These are phyloP conservation scores for Oegoconia quadripuncta DNA, from an alignment of 2,888 invertebrate species.

Conservation along the genomic window DNA sequence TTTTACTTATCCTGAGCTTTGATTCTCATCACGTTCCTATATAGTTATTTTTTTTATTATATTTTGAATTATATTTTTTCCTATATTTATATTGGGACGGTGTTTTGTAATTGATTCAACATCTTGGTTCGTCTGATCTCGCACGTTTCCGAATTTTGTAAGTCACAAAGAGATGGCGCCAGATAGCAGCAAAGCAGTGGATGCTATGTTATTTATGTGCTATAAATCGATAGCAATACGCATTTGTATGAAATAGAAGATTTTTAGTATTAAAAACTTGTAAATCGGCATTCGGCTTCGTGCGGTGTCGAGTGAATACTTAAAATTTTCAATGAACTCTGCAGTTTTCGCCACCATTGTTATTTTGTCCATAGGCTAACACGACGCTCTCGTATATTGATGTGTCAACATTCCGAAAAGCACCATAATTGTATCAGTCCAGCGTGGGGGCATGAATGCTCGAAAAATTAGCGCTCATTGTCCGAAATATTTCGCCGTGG, in stretches of 20 bases:
- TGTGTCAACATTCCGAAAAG: no score
- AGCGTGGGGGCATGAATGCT: no score
- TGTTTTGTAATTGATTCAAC: slow-evolving; percentile 13
- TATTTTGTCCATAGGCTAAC: no score
- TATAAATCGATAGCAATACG: slow-evolving; percentile 19
- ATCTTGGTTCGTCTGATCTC: slow-evolving; percentile 19
- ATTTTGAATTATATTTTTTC: slow-evolving; percentile 13
- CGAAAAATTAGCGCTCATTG: background rate
- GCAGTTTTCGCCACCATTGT: no score
- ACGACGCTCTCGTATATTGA: no score
- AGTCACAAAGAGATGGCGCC: slow-evolving; percentile 8
- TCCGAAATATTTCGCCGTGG: background rate
- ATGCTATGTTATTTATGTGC: slow-evolving; percentile 10
- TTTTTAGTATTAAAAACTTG: slow-evolving; percentile 32
- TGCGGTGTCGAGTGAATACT: slow-evolving; percentile 19
- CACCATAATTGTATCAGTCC: no score
- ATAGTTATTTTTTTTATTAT: slow-evolving; percentile 19
- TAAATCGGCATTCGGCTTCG: slow-evolving; percentile 25
- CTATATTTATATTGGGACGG: slow-evolving; percentile 18
- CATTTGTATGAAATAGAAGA: slow-evolving; percentile 32
- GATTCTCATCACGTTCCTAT: slow-evolving; percentile 23
- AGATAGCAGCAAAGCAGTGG: background rate
- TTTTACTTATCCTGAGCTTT: background rate
- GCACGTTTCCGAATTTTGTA: slow-evolving; percentile 11
- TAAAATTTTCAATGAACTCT: background rate